Evolutionary conservation across 2,797 vertebrate genomes (phyloP).

Genomic region (Acrocephalus scirpaceus): DNA sequence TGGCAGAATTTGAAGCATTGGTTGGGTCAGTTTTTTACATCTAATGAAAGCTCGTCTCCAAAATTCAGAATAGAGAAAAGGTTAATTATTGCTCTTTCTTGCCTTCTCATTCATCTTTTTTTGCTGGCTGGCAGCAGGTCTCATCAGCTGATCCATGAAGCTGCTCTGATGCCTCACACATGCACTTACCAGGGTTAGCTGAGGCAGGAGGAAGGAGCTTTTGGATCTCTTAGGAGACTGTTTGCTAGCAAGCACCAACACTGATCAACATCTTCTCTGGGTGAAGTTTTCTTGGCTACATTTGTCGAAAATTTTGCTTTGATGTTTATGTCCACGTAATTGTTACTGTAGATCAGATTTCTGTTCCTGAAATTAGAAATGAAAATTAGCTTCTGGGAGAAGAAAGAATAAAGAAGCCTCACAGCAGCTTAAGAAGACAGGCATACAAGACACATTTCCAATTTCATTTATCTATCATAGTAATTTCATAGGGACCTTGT

Average conservation of each 20-base stretch:
- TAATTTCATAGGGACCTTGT: not conserved
- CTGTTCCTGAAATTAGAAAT: not conserved
- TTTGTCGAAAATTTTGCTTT: constrained; percentile 10
- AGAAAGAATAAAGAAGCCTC: not conserved
- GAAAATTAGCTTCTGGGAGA: constrained; percentile 26
- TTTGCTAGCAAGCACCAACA: not conserved
- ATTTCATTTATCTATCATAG: not conserved
- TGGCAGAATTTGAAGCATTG: not conserved
- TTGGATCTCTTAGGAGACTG: not conserved
- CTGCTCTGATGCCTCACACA: not conserved
- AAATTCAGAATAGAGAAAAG: not conserved
- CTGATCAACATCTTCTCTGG: not conserved
- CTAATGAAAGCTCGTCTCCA: not conserved
- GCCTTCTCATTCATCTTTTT: not conserved
- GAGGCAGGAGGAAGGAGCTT: not conserved
- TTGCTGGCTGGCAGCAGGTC: not conserved
- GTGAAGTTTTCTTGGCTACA: constrained; percentile 6
- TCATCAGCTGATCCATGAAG: not conserved
- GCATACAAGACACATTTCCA: not conserved
- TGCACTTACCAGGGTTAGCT: not conserved
- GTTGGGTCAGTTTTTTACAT: not conserved
- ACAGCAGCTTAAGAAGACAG: not conserved
- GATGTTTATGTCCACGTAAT: not conserved
- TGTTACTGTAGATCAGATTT: not conserved
- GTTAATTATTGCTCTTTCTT: not conserved